Conservation (phyloP, 2,888 invertebrate genomes). For the Operophtera brumata region DNA sequence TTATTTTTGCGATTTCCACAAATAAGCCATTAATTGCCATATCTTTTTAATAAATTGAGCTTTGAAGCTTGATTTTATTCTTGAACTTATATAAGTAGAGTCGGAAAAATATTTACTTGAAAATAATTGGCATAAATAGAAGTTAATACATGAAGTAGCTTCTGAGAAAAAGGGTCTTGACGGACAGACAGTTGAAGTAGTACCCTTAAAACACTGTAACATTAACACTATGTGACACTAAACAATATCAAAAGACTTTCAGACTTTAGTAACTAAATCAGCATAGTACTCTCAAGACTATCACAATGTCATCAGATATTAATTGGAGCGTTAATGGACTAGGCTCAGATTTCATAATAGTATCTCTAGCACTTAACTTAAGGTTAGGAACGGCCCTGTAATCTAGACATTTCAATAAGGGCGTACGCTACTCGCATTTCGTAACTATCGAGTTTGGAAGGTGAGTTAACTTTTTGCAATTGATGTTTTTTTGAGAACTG, state of each 20-base stretch:
- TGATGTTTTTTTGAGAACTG: no score
- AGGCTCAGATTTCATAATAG: conserved; percentile 21
- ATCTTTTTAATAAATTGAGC: no score
- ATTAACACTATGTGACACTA: not conserved
- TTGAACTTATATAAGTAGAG: no score
- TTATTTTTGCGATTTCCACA: no score
- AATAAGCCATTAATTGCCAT: no score
- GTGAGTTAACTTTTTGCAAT: no score
- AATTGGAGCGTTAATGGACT: conserved; percentile 20
- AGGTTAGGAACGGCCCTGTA: conserved; percentile 10
- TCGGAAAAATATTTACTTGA: no score
- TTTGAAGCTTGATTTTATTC: no score
- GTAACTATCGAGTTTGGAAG: not conserved
- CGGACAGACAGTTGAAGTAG: no score
- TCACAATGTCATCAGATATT: conserved; percentile 13
- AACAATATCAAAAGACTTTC: not conserved
- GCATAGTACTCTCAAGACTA: not conserved
- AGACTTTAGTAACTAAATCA: not conserved
- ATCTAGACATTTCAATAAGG: conserved; percentile 18
- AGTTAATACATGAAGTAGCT: no score
- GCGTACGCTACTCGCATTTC: not conserved
- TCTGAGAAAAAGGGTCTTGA: no score
- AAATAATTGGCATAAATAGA: no score
- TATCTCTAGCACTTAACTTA: conserved; percentile 19
- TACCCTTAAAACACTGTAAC: not conserved